Conservation (phyloP, 2,888 invertebrate species). For the Philaethria dido region DNA sequence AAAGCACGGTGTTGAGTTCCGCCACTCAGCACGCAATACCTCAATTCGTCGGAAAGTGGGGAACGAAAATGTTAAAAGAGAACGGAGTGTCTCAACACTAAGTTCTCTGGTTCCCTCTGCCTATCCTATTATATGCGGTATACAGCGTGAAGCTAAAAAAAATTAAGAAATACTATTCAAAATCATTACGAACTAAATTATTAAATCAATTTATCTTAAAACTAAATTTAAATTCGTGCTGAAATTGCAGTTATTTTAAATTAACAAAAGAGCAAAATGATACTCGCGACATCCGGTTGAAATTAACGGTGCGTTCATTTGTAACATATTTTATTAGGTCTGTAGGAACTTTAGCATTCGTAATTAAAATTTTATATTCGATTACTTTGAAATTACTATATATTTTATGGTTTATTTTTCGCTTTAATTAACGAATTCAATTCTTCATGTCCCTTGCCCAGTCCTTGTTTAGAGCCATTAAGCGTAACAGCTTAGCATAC, state of each 20-base stretch:
- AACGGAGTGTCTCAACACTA: too few species aligned
- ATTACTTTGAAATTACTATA: neutral
- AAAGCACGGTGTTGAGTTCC: too few species aligned
- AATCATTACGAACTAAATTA: neutral
- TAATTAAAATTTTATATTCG: neutral
- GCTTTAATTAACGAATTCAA: neutral
- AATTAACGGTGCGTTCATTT: conserved; percentile 64
- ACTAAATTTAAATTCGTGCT: neutral
- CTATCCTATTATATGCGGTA: too few species aligned
- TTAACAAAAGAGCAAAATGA: conserved; percentile 20
- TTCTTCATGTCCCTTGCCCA: neutral
- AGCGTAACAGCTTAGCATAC: neutral
- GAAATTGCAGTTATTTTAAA: conserved; percentile 6
- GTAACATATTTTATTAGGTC: conserved; percentile 51
- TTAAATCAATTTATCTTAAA: neutral
- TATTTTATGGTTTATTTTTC: neutral
- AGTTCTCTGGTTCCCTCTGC: too few species aligned
- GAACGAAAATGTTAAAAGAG: too few species aligned
- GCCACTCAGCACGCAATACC: too few species aligned
- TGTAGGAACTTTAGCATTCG: conserved; percentile 3
- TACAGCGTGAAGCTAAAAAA: too few species aligned
- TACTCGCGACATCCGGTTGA: conserved; percentile 55
- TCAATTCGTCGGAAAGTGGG: too few species aligned
- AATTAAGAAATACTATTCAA: too few species aligned
- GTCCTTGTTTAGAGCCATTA: neutral